These are phyloP conservation scores for Microdon myrmicae DNA, from an alignment of 2,888 invertebrate genomes.

Conservation along the genomic window DNA sequence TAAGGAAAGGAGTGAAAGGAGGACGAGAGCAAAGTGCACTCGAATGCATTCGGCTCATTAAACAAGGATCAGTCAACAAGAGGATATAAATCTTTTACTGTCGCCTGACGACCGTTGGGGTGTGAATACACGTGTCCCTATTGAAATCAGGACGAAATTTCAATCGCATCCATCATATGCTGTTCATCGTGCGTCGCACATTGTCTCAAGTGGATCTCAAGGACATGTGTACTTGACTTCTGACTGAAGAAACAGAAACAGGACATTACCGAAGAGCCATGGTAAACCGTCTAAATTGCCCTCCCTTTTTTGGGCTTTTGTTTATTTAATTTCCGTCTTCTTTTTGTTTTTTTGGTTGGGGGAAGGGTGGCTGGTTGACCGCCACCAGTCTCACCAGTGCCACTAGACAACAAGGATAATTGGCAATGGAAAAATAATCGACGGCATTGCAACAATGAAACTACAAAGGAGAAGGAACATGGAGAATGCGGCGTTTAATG, in stretches of 20 bases:
- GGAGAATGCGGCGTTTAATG: constrained; percentile 11
- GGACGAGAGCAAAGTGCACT: constrained; percentile 26
- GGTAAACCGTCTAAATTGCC: too few relatives aligned
- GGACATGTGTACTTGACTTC: constrained; percentile 25
- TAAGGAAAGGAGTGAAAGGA: too few relatives aligned
- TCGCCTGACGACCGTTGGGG: constrained; percentile 30
- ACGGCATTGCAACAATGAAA: too few relatives aligned
- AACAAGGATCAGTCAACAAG: constrained; percentile 26
- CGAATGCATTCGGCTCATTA: constrained; percentile 32
- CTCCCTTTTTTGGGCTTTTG: too few relatives aligned
- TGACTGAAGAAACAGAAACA: constrained; percentile 12
- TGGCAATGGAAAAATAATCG: too few relatives aligned
- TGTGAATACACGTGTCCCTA: constrained; percentile 39
- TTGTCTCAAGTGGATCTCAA: constrained; percentile 11
- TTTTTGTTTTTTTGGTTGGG: too few relatives aligned
- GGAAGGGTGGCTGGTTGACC: constrained; percentile 16
- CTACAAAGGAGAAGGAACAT: too few relatives aligned
- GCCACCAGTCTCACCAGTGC: not conserved
- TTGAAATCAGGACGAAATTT: constrained; percentile 28
- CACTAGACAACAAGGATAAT: constrained; percentile 2
- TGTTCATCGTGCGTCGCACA: too few relatives aligned
- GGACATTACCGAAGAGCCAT: constrained; percentile 4
- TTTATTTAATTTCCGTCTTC: too few relatives aligned
- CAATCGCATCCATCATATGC: too few relatives aligned
- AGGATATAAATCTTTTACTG: constrained; percentile 32